Evolutionary conservation across 1,140 invertebrate species (phyloP).

Genomic region (Achatina immaculata): DNA sequence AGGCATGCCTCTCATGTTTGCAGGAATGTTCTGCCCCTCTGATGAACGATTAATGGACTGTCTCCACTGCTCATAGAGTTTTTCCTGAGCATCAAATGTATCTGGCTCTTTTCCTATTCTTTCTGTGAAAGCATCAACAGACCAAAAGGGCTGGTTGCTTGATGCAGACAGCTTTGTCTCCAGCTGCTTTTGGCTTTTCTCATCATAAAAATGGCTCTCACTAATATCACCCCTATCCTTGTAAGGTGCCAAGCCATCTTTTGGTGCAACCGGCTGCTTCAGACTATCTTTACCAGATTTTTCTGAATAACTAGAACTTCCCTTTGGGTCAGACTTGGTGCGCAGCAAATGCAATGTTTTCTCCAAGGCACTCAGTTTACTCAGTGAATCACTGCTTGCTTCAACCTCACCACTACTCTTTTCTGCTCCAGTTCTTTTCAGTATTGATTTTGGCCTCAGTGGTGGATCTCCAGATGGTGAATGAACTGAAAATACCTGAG

Average conservation of each 20-base stretch:
- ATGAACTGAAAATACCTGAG: neutral
- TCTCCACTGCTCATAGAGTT: slow-evolving; percentile 46
- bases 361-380: slow-evolving; percentile 20
- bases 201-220: slow-evolving; percentile 64
- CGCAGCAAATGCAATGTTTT: slow-evolving; percentile 29
- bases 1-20: neutral
- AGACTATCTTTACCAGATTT: neutral
- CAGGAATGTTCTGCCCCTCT: neutral
- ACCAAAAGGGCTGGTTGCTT: slow-evolving; percentile 25
- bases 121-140: slow-evolving; percentile 15
- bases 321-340: neutral
- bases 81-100: slow-evolving; percentile 41
- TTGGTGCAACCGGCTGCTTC: neutral
- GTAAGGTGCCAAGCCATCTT: slow-evolving; percentile 33
- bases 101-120: neutral
- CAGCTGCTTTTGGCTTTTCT: slow-evolving; percentile 27
- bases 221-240: slow-evolving; percentile 63
- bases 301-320: neutral
- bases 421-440: slow-evolving; percentile 18
- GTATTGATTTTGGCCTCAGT: slow-evolving; percentile 23
- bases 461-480: neutral
- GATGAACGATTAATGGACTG: slow-evolving; percentile 13
- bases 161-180: neutral
- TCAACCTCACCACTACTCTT: neutral
- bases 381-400: neutral